Evolutionary conservation across 1,140 invertebrate genomes (phyloP).

Genomic region (Pseudoatta argentina): DNA sequence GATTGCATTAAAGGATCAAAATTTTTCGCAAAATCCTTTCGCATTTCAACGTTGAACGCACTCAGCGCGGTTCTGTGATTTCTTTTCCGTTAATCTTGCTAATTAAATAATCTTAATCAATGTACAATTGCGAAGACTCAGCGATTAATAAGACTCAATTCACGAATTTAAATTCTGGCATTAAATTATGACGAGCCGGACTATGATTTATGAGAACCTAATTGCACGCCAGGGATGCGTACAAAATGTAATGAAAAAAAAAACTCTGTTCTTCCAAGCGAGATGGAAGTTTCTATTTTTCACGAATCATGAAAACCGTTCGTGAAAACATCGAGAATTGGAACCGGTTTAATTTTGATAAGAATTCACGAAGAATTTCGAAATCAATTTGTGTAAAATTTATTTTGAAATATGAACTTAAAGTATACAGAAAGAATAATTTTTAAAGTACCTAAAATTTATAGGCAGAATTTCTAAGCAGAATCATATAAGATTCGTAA

Average conservation of each 20-base stretch:
- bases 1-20: neutral
- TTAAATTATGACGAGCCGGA: conserved; percentile 9
- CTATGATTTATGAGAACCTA: conserved; percentile 13
- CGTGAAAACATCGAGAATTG: conserved; percentile 51
- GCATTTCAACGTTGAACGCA: neutral
- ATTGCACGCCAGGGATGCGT: conserved; percentile 25
- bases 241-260: neutral
- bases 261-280: neutral
- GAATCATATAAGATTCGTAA: too few relatives aligned
- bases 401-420: neutral
- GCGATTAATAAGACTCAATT: conserved; percentile 27
- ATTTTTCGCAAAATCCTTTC: neutral
- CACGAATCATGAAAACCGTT: conserved; percentile 35
- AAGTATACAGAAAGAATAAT: neutral
- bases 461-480: too few relatives aligned
- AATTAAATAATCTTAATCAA: conserved; percentile 15
- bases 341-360: neutral
- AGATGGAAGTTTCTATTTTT: conserved; percentile 58
- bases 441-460: too few relatives aligned
- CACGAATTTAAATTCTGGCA: neutral
- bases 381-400: neutral
- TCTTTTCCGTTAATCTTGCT: conserved; percentile 8
- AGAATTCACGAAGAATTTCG: neutral
- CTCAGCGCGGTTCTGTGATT: neutral
- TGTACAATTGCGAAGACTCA: neutral